These are phyloP conservation scores for Boloria euphrosyne DNA, from an alignment of 2,888 invertebrate species.

Conservation along the genomic window DNA sequence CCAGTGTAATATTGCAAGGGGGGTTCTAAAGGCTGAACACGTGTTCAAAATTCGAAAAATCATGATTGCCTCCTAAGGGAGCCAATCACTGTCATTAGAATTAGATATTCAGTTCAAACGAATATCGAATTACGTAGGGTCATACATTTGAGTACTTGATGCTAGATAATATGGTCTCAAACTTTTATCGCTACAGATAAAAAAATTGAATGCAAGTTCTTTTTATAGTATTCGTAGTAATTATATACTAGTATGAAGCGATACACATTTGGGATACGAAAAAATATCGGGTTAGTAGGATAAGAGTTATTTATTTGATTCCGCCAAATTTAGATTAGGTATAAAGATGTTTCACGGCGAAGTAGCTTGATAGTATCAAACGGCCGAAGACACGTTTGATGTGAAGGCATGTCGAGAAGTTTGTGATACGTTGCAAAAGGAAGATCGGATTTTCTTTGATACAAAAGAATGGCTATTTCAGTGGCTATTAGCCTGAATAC, in stretches of 20 bases:
- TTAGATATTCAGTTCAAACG: slow-evolving; percentile 78
- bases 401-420: slow-evolving; percentile 39
- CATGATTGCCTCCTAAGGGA: slow-evolving; percentile 80
- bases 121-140: slow-evolving; percentile 74
- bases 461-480: slow-evolving; percentile 52
- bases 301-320: not conserved
- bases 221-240: no score
- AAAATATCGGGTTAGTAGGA: not conserved
- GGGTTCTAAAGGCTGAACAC: slow-evolving; percentile 73
- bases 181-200: not conserved
- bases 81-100: slow-evolving; percentile 80
- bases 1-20: slow-evolving; percentile 71
- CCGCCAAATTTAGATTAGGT: slow-evolving; percentile 14
- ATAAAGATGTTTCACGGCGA: slow-evolving; percentile 18
- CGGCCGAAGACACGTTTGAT: slow-evolving; percentile 38
- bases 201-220: no score
- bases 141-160: slow-evolving; percentile 49
- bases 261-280: not conserved
- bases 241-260: no score
- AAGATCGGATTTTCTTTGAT: slow-evolving; percentile 37
- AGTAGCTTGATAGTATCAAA: slow-evolving; percentile 21
- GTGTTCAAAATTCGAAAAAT: slow-evolving; percentile 77
- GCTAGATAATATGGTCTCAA: slow-evolving; percentile 20
- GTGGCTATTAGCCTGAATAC: slow-evolving; percentile 61
- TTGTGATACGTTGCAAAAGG: slow-evolving; percentile 40